These are phyloP conservation scores for Sorex fumeus DNA, from an alignment of 2,113 vertebrate genomes.

Conservation along the genomic window DNA sequence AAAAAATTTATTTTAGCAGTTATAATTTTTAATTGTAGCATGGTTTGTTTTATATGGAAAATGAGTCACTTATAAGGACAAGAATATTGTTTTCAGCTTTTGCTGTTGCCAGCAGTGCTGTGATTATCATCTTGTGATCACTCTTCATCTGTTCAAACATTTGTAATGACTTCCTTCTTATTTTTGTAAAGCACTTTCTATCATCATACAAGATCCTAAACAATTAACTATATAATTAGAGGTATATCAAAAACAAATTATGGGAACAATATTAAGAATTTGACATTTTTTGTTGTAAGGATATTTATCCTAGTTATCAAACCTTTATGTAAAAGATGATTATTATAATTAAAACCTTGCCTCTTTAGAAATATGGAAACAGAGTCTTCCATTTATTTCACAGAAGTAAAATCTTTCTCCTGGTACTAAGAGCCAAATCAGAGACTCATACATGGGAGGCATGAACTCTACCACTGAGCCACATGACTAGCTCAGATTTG, in stretches of 20 bases:
- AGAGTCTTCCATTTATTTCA: not conserved
- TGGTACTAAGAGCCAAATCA: no score
- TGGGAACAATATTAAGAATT: not conserved
- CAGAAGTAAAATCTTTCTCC: not conserved
- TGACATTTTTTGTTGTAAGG: slow-evolving; percentile 22
- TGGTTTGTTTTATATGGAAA: slow-evolving; percentile 17
- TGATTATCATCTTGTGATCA: not conserved
- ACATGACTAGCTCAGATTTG: slow-evolving; percentile 1
- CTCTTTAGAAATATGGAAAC: slow-evolving; percentile 7
- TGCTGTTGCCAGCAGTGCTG: not conserved
- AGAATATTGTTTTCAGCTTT: slow-evolving; percentile 13
- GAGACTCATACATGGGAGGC: no score
- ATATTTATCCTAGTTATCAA: not conserved
- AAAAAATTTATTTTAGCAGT: not conserved
- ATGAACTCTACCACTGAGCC: no score
- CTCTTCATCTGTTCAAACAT: slow-evolving; percentile 29
- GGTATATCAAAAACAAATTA: not conserved
- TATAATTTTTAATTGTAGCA: slow-evolving; percentile 25
- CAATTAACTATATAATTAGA: not conserved
- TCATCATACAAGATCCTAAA: slow-evolving; percentile 34
- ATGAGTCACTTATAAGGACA: slow-evolving; percentile 11
- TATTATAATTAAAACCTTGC: not conserved
- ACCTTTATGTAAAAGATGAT: slow-evolving; percentile 27
- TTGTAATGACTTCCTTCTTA: slow-evolving; percentile 32
- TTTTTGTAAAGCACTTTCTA: slow-evolving; percentile 1